Conservation (phyloP, 1,140 invertebrate species). For the Wasmannia auropunctata region DNA sequence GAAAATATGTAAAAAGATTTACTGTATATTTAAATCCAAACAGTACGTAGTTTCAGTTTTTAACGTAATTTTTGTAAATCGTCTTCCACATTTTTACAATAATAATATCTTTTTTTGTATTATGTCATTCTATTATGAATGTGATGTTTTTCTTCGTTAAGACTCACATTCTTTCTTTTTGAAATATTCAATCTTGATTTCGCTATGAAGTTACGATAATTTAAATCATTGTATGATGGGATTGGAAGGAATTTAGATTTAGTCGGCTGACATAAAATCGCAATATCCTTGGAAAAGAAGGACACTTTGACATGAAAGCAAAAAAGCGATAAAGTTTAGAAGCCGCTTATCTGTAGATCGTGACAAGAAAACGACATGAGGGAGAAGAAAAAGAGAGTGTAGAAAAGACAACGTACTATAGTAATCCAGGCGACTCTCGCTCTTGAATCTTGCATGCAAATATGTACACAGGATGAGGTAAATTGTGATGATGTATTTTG, state of each 20-base stretch:
- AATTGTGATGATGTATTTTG: slow-evolving; percentile 1
- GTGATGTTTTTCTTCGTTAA: not conserved
- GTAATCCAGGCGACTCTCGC: not conserved
- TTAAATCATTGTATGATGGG: not conserved
- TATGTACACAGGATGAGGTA: not conserved
- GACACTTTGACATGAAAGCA: slow-evolving; percentile 2
- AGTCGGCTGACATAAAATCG: slow-evolving; percentile 51
- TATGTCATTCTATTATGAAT: not conserved
- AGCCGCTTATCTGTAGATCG: not conserved
- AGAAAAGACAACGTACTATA: not conserved
- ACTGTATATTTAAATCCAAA: not conserved
- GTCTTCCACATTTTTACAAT: not conserved
- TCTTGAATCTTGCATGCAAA: not conserved
- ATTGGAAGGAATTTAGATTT: slow-evolving; percentile 10
- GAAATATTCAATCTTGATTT: not conserved
- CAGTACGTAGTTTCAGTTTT: not conserved
- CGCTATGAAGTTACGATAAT: not conserved
- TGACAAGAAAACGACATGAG: too few species aligned
- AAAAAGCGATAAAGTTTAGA: slow-evolving; percentile 40
- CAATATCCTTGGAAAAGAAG: slow-evolving; percentile 37
- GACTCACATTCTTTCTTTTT: not conserved
- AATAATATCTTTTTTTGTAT: not conserved
- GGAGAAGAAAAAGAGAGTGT: not conserved
- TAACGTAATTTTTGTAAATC: not conserved
- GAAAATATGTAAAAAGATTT: not conserved